Evolutionary conservation across 2,888 invertebrate species (phyloP).

Genomic region (Ochropleura leucogaster): DNA sequence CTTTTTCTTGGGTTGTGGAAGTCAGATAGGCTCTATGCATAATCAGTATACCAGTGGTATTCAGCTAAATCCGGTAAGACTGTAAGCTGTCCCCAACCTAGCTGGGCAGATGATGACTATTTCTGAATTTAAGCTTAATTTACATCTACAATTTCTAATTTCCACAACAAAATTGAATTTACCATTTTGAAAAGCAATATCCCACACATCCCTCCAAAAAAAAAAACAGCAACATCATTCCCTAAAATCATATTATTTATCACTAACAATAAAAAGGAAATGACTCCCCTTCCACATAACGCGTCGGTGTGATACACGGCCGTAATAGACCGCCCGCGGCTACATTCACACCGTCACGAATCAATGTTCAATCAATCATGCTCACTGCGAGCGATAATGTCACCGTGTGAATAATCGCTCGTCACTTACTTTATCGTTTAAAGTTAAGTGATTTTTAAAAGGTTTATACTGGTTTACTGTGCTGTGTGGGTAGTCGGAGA

Average conservation of each 20-base stretch:
- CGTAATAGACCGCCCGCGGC: constrained; percentile 59
- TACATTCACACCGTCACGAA: constrained; percentile 62
- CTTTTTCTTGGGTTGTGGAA: background rate
- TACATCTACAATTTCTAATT: background rate
- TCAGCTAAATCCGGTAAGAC: no score
- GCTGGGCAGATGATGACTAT: no score
- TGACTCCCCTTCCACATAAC: constrained; percentile 39
- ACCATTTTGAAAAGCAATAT: constrained; percentile 26
- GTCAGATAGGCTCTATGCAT: no score
- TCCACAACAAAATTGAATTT: background rate
- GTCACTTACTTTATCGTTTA: constrained; percentile 52
- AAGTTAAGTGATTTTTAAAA: constrained; percentile 66
- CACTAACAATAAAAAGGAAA: constrained; percentile 60
- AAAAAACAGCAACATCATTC: constrained; percentile 51
- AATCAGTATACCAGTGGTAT: no score
- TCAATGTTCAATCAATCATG: constrained; percentile 68
- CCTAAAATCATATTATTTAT: constrained; percentile 53
- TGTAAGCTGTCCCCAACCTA: no score
- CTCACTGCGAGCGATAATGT: constrained; percentile 59
- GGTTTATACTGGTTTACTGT: constrained; percentile 40
- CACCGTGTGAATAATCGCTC: constrained; percentile 62
- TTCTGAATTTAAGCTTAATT: background rate
- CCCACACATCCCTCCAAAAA: background rate
- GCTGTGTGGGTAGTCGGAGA: constrained; percentile 20
- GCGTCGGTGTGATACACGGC: constrained; percentile 56